Evolutionary conservation across 2,113 vertebrate genomes (phyloP).

Genomic region (Anhinga anhinga): DNA sequence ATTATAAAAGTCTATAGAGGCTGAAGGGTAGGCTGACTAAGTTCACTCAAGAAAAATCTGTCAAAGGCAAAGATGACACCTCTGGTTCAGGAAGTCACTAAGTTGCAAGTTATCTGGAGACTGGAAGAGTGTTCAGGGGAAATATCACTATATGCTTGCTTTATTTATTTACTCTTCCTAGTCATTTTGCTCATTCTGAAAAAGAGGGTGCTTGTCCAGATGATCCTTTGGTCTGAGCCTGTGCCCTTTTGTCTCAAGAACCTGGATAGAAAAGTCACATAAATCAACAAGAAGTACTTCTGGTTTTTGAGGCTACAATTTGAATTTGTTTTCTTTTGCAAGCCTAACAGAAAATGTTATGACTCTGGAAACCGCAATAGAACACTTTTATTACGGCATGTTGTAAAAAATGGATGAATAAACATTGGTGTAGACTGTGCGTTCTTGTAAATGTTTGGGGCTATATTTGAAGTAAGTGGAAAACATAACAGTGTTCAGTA

Average conservation of each 20-base stretch:
- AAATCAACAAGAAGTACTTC: background rate
- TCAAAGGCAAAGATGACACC: background rate
- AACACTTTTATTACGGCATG: background rate
- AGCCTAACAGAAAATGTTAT: background rate
- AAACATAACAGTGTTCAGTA: background rate
- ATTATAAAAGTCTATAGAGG: background rate
- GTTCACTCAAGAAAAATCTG: background rate
- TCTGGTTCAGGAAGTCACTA: background rate
- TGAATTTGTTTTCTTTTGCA: background rate
- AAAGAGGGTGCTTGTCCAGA: background rate
- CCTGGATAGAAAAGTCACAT: background rate
- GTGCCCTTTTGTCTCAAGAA: background rate
- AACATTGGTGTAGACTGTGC: background rate
- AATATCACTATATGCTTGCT: background rate
- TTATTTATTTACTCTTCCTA: background rate
- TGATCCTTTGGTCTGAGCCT: background rate
- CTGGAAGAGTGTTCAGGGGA: background rate
- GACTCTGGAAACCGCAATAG: background rate
- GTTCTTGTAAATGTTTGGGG: background rate
- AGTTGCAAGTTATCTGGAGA: background rate
- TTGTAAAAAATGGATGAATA: background rate
- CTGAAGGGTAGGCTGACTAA: background rate
- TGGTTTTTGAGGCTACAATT: background rate
- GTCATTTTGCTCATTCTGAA: background rate
- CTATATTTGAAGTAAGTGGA: background rate